phyloP scores from a whole-genome alignment of 1,140 invertebrate species.

The Nasonia giraulti region DNA sequence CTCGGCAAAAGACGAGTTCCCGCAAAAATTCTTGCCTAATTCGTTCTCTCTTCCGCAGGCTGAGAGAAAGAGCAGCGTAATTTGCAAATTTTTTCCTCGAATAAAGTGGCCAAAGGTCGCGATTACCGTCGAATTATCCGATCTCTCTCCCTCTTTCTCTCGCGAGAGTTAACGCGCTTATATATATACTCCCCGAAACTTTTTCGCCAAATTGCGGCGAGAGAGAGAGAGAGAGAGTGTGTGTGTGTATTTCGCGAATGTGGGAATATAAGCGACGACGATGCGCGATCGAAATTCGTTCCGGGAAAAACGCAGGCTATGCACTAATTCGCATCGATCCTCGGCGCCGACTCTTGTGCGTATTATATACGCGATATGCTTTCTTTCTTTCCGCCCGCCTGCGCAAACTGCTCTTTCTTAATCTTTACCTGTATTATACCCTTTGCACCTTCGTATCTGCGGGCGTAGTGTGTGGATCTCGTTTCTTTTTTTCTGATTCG shows the following conservation, averaged over 20 bases:
- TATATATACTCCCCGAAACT: not conserved
- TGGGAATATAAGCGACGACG: slow-evolving; percentile 43
- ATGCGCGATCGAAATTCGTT: slow-evolving; percentile 46
- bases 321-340: slow-evolving; percentile 43
- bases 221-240: too few species aligned
- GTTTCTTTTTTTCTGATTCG: not conserved
- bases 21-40: slow-evolving; percentile 41
- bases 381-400: slow-evolving; percentile 30
- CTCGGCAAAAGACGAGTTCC: slow-evolving; percentile 23
- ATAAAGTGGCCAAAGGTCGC: slow-evolving; percentile 50
- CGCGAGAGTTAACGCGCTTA: not conserved
- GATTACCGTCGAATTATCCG: slow-evolving; percentile 51
- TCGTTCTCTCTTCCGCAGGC: not conserved
- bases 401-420: not conserved
- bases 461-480: not conserved
- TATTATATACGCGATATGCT: not conserved
- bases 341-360: not conserved
- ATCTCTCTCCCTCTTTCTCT: slow-evolving; percentile 2
- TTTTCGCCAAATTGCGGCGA: slow-evolving; percentile 42
- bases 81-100: slow-evolving; percentile 49
- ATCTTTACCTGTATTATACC: slow-evolving; percentile 13
- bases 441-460: not conserved
- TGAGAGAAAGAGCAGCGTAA: not conserved
- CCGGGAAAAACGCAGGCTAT: slow-evolving; percentile 38
- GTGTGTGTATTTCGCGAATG: slow-evolving; percentile 33